These are phyloP conservation scores for Sinella curviseta DNA, from an alignment of 1,140 invertebrate species.

Conservation along the genomic window DNA sequence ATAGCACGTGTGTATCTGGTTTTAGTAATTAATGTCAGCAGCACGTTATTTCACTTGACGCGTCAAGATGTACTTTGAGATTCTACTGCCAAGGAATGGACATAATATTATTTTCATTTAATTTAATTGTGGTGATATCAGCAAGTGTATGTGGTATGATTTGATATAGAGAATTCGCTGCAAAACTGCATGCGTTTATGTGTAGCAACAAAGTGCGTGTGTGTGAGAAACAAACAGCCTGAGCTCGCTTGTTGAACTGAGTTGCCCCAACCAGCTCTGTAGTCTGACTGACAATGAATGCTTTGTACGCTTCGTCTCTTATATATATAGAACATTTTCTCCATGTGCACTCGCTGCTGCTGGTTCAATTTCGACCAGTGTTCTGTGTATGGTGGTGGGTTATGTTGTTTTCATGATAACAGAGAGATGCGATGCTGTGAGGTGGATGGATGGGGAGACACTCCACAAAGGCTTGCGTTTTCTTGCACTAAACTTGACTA, in stretches of 20 bases:
- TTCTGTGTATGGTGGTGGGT: neutral
- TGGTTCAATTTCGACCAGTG: neutral
- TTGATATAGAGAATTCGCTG: neutral
- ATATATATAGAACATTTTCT: conserved; percentile 20
- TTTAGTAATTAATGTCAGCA: too few relatives aligned
- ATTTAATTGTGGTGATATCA: neutral
- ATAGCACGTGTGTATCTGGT: too few relatives aligned
- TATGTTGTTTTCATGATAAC: too few relatives aligned
- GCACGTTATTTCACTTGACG: too few relatives aligned
- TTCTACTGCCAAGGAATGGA: neutral
- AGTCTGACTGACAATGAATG: conserved; percentile 3
- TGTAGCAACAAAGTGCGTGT: neutral
- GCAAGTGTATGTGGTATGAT: too few relatives aligned
- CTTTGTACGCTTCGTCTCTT: neutral
- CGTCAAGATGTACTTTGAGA: too few relatives aligned
- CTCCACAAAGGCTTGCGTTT: too few relatives aligned
- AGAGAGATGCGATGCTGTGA: too few relatives aligned
- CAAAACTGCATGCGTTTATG: neutral
- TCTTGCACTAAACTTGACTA: too few relatives aligned
- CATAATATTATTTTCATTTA: neutral
- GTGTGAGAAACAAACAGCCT: neutral
- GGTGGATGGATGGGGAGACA: too few relatives aligned
- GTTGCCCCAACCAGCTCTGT: conserved; percentile 22
- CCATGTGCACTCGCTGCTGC: conserved; percentile 1
- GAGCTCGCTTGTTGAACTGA: conserved; percentile 4